phyloP scores from a whole-genome alignment of 2,888 invertebrate genomes.

The Campopleginae sp. region DNA sequence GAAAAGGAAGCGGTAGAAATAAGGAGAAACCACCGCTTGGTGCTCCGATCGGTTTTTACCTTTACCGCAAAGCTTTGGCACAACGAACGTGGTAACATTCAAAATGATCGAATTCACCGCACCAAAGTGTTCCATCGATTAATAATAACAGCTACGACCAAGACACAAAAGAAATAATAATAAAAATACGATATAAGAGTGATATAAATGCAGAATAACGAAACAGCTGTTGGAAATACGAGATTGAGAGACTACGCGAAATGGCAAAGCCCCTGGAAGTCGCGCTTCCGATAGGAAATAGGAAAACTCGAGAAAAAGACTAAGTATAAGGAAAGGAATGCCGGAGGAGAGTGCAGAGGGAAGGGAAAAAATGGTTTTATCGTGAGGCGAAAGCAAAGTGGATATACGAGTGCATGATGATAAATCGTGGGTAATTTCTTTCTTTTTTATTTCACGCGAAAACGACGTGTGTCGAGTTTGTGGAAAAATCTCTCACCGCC shows the following conservation, averaged over 20 bases:
- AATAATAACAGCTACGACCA: neutral
- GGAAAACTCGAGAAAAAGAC: neutral
- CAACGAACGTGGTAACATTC: slow-evolving; percentile 11
- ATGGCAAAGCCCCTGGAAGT: slow-evolving; percentile 17
- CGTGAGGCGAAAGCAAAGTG: slow-evolving; percentile 59
- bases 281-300: slow-evolving; percentile 22
- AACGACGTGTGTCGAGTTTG: slow-evolving; percentile 40
- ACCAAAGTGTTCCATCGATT: neutral
- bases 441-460: slow-evolving; percentile 13
- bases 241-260: neutral
- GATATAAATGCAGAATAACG: neutral
- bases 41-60: slow-evolving; percentile 44
- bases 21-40: slow-evolving; percentile 37
- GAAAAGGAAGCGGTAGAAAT: slow-evolving; percentile 64
- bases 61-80: slow-evolving; percentile 2
- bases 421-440: slow-evolving; percentile 47
- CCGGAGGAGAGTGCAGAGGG: slow-evolving; percentile 5
- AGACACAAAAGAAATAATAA: neutral
- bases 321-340: neutral
- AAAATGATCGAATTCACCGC: slow-evolving; percentile 5
- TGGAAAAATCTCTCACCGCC: slow-evolving; percentile 42
- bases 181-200: neutral
- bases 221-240: slow-evolving; percentile 7
- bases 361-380: slow-evolving; percentile 24
- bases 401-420: slow-evolving; percentile 55